Evolutionary conservation across 2,888 invertebrate genomes (phyloP), one percentile per base, ranked within the genome.

Genomic region (Cheilosia scutellata): DNA sequence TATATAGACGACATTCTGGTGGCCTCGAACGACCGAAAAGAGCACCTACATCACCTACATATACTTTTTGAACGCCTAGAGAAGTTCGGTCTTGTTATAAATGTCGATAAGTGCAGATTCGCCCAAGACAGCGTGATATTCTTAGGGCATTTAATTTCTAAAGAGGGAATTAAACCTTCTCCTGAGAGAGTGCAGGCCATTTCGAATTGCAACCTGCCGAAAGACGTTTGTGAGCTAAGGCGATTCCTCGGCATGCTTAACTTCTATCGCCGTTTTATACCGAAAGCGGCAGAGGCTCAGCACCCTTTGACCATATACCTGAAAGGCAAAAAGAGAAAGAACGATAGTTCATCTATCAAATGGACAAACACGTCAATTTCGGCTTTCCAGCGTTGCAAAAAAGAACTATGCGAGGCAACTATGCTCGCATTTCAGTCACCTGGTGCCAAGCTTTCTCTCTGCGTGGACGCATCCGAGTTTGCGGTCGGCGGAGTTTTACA

Each of bases 11-110:
- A 47, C 25, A 58, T 70, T 13, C 11, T 47, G n/a, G 49, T 71
- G 27, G 70, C 89, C 5, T 88, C 89, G 1, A 6, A 16, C 9
- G 57, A 82, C 31, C 58, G 66, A 11, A 37, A 57, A 33, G 58
- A 79, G 33, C 89, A 89, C 55, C 40, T 58, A 5, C 6, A 6
- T 42, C 88, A 25, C 80, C 89, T 11, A 7, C 29, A 25, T 33
- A 33, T 25, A 13, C 37, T 49, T 6, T 51, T 51, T 5, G 2
- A 42, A 84, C 5, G 70, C 89, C n/a, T n/a, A n/a, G n/a, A n/a
- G n/a, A n/a, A n/a, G 5, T 78, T 87, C 53, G 88, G 88, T 1
- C 25, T 89, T 0, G 31, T 66, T 0, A 87, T 89, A 13, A 89
- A 89, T 47, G 11, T 80, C 2, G 33, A n/a, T 0, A 89, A 87